phyloP scores from a whole-genome alignment of 2,888 invertebrate species.

The Chymomyza amoena region DNA sequence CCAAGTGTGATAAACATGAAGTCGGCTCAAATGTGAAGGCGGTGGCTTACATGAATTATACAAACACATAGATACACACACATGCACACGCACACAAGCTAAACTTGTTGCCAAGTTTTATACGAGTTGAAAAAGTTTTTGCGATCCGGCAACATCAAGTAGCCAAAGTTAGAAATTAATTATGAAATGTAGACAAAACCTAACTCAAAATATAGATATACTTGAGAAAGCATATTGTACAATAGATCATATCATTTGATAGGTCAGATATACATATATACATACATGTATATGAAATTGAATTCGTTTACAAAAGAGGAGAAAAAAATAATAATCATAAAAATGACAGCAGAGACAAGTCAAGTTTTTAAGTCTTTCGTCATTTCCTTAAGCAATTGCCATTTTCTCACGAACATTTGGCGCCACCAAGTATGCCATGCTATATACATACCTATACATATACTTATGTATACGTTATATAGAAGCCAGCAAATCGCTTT shows the following conservation, averaged over 20 bases:
- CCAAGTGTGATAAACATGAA: conserved; percentile 5
- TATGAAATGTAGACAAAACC: background rate
- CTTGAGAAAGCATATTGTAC: background rate
- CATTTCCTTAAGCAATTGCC: background rate
- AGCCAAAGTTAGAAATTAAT: background rate
- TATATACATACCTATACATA: background rate
- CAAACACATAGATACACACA: background rate
- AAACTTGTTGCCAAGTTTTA: conserved; percentile 1
- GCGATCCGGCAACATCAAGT: background rate
- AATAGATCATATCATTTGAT: background rate
- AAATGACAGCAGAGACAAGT: conserved; percentile 18
- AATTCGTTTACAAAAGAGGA: background rate
- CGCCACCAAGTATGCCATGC: conserved; percentile 14
- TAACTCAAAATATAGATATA: background rate
- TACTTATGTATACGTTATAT: background rate
- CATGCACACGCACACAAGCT: background rate
- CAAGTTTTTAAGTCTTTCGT: background rate
- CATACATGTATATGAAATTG: background rate
- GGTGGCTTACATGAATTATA: background rate
- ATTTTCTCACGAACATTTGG: background rate
- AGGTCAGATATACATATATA: background rate
- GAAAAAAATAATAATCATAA: conserved; percentile 33
- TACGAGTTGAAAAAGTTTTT: background rate
- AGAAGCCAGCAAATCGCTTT: background rate
- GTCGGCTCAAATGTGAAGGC: background rate